Percentiles rank a stretch among this genome's conserved stretches.
phyloP scores from a whole-genome alignment of 2,797 vertebrate species.

The Neosilurus mollespiculum region DNA sequence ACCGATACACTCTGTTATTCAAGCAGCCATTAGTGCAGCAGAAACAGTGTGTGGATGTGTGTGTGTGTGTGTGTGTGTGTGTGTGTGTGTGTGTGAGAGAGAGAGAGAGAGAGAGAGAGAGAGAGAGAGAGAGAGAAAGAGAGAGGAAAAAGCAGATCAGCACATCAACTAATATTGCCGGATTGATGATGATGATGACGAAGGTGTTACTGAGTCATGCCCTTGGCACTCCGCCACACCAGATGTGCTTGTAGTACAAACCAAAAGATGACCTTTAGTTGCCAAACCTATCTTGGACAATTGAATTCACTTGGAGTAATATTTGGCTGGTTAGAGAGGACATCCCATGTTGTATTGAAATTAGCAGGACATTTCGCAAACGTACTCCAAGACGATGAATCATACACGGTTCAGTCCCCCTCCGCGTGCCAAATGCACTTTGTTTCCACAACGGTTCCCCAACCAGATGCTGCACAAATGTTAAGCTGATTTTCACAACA shows the following conservation, averaged over 20 bases:
- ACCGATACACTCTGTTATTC: neutral
- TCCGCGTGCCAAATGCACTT: constrained; percentile 4
- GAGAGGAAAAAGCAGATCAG: neutral
- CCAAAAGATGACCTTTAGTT: neutral
- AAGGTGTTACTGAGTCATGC: neutral
- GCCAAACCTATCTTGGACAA: neutral
- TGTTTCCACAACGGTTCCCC: neutral
- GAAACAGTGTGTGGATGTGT: neutral
- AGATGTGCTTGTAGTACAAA: neutral
- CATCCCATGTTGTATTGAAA: neutral
- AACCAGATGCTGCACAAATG: constrained; percentile 22
- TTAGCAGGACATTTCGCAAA: neutral
- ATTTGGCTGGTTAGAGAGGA: neutral
- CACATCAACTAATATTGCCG: neutral
- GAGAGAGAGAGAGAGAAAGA: neutral
- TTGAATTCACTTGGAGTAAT: neutral
- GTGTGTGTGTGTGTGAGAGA: neutral
- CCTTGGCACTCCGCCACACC: neutral
- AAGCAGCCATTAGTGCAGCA: neutral
- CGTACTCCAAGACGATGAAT: constrained; percentile 15
- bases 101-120: neutral
- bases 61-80: neutral
- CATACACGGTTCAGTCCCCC: constrained; percentile 15
- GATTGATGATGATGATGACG: neutral
- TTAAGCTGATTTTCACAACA: constrained; percentile 3